A percentile compares a stretch with the other conserved stretches of the same genome.
phyloP scores from a whole-genome alignment of 1,140 invertebrate species.

The Dendroctonus valens region DNA sequence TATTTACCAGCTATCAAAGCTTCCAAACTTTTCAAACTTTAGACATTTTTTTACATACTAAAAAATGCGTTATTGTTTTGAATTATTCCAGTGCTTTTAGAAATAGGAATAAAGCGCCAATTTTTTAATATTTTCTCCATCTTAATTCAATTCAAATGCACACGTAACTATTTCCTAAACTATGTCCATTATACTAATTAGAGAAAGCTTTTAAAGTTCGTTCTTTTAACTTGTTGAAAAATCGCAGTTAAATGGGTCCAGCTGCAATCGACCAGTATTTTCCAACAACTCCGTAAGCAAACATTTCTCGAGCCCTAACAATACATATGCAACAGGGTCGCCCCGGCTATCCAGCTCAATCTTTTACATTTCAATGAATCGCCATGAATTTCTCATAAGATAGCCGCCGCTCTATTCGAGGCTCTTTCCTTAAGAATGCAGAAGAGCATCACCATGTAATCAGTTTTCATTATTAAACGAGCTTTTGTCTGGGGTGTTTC shows the following conservation, averaged over 20 bases:
- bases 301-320: slow-evolving; percentile 16
- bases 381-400: slow-evolving; percentile 31
- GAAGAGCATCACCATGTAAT: slow-evolving; percentile 3
- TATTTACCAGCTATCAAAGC: no score
- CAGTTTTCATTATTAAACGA: background rate
- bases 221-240: background rate
- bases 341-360: slow-evolving; percentile 23
- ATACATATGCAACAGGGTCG: slow-evolving; percentile 30
- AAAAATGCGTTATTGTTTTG: no score
- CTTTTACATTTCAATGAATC: slow-evolving; percentile 31
- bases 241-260: no score
- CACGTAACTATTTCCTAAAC: no score
- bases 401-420: slow-evolving; percentile 7
- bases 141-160: no score
- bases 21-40: no score
- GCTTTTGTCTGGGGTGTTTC: background rate
- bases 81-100: no score
- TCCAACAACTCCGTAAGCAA: slow-evolving; percentile 18
- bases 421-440: slow-evolving; percentile 17
- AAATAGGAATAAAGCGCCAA: no score
- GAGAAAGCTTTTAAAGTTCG: no score
- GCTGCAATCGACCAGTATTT: slow-evolving; percentile 5
- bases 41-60: no score
- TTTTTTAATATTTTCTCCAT: no score
- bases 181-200: no score